Evolutionary conservation across 1,140 invertebrate genomes (phyloP), one percentile per base, ranked within the genome.

Genomic region (Neuroterus valhalla): DNA sequence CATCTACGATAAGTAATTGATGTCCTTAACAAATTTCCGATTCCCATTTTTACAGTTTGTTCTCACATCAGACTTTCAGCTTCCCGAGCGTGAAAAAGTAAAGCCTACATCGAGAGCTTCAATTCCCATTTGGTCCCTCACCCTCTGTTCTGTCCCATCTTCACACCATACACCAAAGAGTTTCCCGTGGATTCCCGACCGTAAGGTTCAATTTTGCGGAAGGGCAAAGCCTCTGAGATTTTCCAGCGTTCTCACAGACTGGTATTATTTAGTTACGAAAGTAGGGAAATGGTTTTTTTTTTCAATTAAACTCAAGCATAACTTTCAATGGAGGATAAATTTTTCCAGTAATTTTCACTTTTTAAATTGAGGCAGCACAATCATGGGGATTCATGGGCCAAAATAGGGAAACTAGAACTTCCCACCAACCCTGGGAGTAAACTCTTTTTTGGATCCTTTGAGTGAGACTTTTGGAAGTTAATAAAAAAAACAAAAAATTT

Each of bases 71-170:
- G 55, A 62, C 31, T 31, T 23, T 62, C 21, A 26, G 31, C 55
- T 62, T 62, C 31, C 23, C n/a, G 55, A 31, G 55, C 55, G 55
- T 55, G 52, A 55, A 55, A 55, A 55, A 55, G 52, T 62, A 62
- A 62, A 62, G 55, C 55, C 55, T 62, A 62, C 55, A 23, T 69
- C 55, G 73, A 52, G 70, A 70, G 67, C 73, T 68, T 75, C 73
- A 69, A 75, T 75, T 75, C 70, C 73, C 73, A 75, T 75, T 75
- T 75, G 52, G 73, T 46, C 23, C 55, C 68, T 70, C 48, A 44
- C 55, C 72, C 68, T 66, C 19, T 68, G 68, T 46, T 52, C 38
- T 52, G 4, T 69, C 23, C 44, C 70, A 48, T 69, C 68, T 44
- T 45, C 72, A 38, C 46, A 74, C 68, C 50, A 10, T 74, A 14